Evolutionary conservation across 2,888 invertebrate genomes (phyloP).

Genomic region (Magallana nippona): DNA sequence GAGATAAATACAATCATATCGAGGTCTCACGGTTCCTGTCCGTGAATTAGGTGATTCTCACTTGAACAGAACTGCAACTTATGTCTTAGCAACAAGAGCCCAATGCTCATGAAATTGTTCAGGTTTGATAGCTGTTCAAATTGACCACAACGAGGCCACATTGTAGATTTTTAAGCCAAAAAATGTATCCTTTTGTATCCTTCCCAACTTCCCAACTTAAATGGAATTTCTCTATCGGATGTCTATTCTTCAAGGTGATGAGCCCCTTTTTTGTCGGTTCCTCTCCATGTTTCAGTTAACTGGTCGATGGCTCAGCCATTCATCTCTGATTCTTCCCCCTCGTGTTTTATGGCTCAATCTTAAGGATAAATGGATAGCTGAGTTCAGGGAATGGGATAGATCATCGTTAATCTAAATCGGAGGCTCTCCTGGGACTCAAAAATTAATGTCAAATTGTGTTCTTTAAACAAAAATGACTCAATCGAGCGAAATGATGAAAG

Average conservation of each 20-base stretch:
- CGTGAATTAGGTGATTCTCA: too few species aligned
- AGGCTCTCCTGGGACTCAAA: background rate
- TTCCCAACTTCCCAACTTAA: too few species aligned
- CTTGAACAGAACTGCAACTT: too few species aligned
- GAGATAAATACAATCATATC: background rate
- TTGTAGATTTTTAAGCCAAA: too few species aligned
- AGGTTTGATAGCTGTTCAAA: too few species aligned
- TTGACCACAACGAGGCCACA: too few species aligned
- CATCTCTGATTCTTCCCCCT: background rate
- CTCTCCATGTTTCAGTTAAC: background rate
- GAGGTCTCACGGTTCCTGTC: too few species aligned
- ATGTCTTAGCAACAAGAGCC: too few species aligned
- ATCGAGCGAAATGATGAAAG: constrained; percentile 3
- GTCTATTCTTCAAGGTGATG: background rate
- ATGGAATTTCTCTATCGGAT: background rate
- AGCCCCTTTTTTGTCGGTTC: background rate
- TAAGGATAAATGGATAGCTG: background rate
- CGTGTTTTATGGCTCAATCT: constrained; percentile 14
- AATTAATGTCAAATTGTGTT: constrained; percentile 21
- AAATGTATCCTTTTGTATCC: too few species aligned
- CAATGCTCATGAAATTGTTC: too few species aligned
- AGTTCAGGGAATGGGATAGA: background rate
- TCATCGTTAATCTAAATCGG: constrained; percentile 6
- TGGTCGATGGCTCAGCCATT: constrained; percentile 9
- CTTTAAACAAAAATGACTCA: background rate